These are phyloP conservation scores for Salminus brasiliensis DNA, from an alignment of 2,113 vertebrate genomes.

Conservation along the genomic window DNA sequence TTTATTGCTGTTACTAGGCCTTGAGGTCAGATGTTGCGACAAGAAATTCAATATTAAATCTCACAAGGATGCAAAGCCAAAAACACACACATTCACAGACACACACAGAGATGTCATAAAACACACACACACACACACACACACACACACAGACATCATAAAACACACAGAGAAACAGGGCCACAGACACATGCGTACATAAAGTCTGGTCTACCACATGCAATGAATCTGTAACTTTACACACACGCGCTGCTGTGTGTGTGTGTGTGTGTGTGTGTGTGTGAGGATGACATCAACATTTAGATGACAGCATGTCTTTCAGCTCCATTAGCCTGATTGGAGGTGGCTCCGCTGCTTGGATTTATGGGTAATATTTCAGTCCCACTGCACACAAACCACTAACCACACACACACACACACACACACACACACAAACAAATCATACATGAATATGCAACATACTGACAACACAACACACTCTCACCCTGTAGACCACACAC, in stretches of 20 bases:
- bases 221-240: constrained; percentile 15
- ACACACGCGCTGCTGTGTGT: constrained; percentile 60
- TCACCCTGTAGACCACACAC: background rate
- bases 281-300: constrained; percentile 74
- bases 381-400: constrained; percentile 67
- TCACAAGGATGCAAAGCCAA: constrained; percentile 72
- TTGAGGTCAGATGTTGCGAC: constrained; percentile 56
- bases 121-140: constrained; percentile 36
- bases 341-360: constrained; percentile 76
- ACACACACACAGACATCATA: constrained; percentile 34
- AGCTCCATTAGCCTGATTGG: constrained; percentile 78
- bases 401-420: constrained; percentile 19
- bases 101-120: no score
- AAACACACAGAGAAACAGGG: constrained; percentile 23
- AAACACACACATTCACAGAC: constrained; percentile 62
- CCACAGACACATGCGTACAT: constrained; percentile 47
- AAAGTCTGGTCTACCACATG: constrained; percentile 25
- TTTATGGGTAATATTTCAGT: constrained; percentile 79
- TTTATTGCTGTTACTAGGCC: background rate
- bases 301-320: constrained; percentile 81
- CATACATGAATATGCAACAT: background rate
- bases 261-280: no score
- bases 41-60: constrained; percentile 73
- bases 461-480: background rate
- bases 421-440: constrained; percentile 18